Evolutionary conservation across 2,888 invertebrate genomes (phyloP), one percentile per base, ranked within the genome.

Genomic region (Ornithoptera alexandrae): DNA sequence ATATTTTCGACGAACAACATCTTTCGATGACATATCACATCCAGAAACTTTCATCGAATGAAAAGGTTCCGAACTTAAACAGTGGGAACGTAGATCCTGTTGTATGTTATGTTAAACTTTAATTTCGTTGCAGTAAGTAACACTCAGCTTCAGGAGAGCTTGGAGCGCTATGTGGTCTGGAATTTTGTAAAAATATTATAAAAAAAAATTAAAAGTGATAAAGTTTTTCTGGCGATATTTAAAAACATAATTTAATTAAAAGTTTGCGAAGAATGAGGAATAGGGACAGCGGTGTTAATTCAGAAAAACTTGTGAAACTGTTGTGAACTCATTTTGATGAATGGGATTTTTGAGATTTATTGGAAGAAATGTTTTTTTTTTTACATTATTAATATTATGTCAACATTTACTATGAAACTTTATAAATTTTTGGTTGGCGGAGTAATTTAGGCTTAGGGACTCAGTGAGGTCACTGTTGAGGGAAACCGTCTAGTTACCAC

Each of bases 191-290:
- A 1, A 50, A 50, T 50, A 15, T 18, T 50, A 18, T 18, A 17
- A 17, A 12, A 5, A 8, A 50, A 50, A 15, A 17, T 50, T 15
- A 50, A 17, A 50, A 15, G 50, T 50, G 2, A 50, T 1, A 50
- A 50, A 50, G 10, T 18, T 50, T 50, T 5, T 50, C 50, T 15
- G 15, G 18, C 15, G 50, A 50, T 17, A 15, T 50, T 50, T 50
- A 24, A 30, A 24, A 60, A 60, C 46, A 59, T 36, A 50, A 59
- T 66, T 66, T 59, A 50, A 66, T 59, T 66, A 66, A 66, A 66
- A 66, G 65, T 65, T 65, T 12, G 17, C 42, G 42, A 58, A 42
- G 65, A 59, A 59, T 24, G 42, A 15, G 30, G 24, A 20, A 18
- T 63, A 53, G 50, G 57, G 10, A 63, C 50, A 18, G 30, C 63